These are phyloP conservation scores for Globodera rostochiensis DNA, from an alignment of 1,140 invertebrate species.

Conservation along the genomic window DNA sequence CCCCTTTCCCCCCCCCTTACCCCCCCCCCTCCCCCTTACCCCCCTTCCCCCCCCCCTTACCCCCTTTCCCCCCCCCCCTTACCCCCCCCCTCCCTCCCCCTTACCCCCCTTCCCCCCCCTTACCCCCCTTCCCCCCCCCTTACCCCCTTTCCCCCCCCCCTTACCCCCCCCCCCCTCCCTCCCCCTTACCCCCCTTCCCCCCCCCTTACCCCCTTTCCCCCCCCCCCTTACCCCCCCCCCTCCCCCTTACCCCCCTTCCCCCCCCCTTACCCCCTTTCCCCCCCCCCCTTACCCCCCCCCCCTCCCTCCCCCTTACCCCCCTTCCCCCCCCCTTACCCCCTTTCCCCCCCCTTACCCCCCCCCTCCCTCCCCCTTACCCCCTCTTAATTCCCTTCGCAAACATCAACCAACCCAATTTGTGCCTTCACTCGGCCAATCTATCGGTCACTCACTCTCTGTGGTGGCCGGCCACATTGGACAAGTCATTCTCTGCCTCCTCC, in stretches of 20 bases:
- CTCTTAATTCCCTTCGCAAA: slow-evolving; percentile 16
- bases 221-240: neutral
- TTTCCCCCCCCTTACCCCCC: neutral
- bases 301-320: neutral
- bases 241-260: neutral
- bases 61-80: too few relatives aligned
- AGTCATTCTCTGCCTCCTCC: neutral
- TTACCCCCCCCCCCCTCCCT: too few relatives aligned
- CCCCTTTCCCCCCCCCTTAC: neutral
- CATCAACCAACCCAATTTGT: neutral
- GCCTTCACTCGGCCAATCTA: neutral
- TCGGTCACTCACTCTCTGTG: neutral
- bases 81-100: neutral
- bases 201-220: too few relatives aligned
- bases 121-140: too few relatives aligned
- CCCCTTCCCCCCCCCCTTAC: too few relatives aligned
- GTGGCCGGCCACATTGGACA: neutral
- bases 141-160: too few relatives aligned
- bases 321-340: neutral
- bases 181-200: too few relatives aligned
- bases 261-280: neutral
- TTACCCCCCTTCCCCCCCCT: too few relatives aligned
- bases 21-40: neutral
- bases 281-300: neutral
- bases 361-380: neutral